Evolutionary conservation across 2,113 vertebrate species (phyloP).

Genomic region (Pelodiscus sinensis): DNA sequence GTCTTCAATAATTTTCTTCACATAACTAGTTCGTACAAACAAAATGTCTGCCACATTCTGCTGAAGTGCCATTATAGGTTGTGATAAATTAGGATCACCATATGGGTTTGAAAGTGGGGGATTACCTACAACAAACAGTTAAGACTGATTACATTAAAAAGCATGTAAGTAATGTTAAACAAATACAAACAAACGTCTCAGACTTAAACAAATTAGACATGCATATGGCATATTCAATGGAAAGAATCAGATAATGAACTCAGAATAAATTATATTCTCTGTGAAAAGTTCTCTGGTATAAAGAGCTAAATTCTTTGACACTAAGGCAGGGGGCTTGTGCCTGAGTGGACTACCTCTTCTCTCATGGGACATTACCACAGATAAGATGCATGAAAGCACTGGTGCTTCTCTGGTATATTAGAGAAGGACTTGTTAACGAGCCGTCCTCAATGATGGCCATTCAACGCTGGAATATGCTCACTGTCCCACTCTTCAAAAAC

Average conservation of each 20-base stretch:
- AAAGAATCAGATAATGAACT: not conserved
- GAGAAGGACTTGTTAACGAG: not conserved
- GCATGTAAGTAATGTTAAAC: too few species aligned
- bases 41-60: conserved; percentile 97
- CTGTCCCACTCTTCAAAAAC: not conserved
- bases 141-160: conserved; percentile 56
- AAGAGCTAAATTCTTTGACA: not conserved
- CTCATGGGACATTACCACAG: not conserved
- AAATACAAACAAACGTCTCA: not conserved
- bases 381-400: not conserved
- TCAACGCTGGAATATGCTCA: not conserved
- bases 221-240: not conserved
- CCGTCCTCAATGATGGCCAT: not conserved
- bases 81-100: conserved; percentile 94
- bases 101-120: conserved; percentile 96
- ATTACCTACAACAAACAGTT: conserved; percentile 87
- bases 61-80: conserved; percentile 97
- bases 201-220: not conserved
- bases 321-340: not conserved
- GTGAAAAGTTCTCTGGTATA: not conserved
- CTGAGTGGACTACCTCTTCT: not conserved
- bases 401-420: not conserved
- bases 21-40: conserved; percentile 98
- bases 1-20: conserved; percentile 99
- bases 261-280: not conserved